Percentiles rank a stretch among this genome's conserved stretches.
Evolutionary conservation across 2,797 vertebrate species (phyloP).

Genomic region (Crenuchus spilurus): DNA sequence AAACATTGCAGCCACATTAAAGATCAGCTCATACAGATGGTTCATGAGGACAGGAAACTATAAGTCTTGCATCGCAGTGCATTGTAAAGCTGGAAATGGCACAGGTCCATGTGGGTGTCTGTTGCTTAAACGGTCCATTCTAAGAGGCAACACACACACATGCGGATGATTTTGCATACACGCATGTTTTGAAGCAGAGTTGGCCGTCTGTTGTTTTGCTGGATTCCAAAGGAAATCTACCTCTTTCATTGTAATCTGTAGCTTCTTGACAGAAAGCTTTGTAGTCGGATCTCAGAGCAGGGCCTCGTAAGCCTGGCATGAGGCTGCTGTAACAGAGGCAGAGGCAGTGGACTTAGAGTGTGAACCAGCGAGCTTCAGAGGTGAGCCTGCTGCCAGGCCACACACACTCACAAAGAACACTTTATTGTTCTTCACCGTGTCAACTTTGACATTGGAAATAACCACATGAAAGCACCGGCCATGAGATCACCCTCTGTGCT

Average conservation of each 20-base stretch:
- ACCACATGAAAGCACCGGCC: slow-evolving; percentile 30
- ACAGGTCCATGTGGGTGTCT: slow-evolving; percentile 19
- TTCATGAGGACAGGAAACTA: slow-evolving; percentile 35
- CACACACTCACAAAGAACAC: slow-evolving; percentile 58
- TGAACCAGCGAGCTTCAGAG: slow-evolving; percentile 39
- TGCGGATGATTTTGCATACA: background rate
- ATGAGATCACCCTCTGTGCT: slow-evolving; percentile 13
- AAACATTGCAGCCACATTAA: slow-evolving; percentile 51
- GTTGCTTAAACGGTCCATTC: background rate
- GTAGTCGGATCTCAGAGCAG: slow-evolving; percentile 59
- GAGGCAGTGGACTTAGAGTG: slow-evolving; percentile 61
- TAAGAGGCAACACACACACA: background rate
- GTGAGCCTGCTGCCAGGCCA: slow-evolving; percentile 60
- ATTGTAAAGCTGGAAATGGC: slow-evolving; percentile 20
- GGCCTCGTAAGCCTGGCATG: slow-evolving; percentile 66
- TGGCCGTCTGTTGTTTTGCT: slow-evolving; percentile 36
- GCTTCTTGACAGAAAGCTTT: slow-evolving; percentile 64
- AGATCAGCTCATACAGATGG: slow-evolving; percentile 34
- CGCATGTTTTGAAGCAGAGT: slow-evolving; percentile 14
- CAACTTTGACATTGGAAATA: slow-evolving; percentile 19
- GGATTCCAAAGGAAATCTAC: slow-evolving; percentile 68
- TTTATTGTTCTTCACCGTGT: slow-evolving; percentile 27
- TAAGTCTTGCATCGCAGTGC: slow-evolving; percentile 5
- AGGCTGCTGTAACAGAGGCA: slow-evolving; percentile 67
- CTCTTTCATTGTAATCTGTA: slow-evolving; percentile 64